Evolutionary conservation across 2,797 vertebrate genomes (phyloP), one percentile per base, ranked within the genome.

Genomic region (Cacajao melanocephalus): DNA sequence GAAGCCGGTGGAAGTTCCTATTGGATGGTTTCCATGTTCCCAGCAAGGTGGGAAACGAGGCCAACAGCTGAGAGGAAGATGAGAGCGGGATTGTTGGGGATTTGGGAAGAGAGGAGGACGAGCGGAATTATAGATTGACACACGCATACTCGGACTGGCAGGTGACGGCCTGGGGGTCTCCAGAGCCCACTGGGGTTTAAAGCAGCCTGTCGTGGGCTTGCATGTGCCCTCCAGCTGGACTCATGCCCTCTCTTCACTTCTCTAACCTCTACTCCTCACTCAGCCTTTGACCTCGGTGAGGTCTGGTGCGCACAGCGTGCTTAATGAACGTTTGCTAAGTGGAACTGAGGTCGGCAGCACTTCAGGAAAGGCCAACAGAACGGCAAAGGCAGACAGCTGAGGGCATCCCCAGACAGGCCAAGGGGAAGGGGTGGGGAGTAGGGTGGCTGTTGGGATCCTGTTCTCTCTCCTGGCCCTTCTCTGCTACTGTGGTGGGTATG

Each of bases 161-260:
- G 57, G 24, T 41, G 70, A 44, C 26, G 36, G 55, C 48, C 50
- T 14, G 52, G 17, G 20, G 39, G 2, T 28, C 30, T 48, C 33
- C 0, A 52, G 61, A 26, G 15, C 9, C 33, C 39, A 9, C 61
- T 3, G 11, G 30, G 70, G 39, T 50, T 48, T 28, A 50, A 13
- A 58, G 67, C 0, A 55, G 52, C 24, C 14, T 39, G 36, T 0
- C 2, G 0, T 10, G 15, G 10, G 33, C 19, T 1, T 41, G 7
- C 28, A 36, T 30, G 13, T 22, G 17, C 33, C 20, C 36, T 41
- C 36, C 41, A 33, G 61, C n/a, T 33, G 26, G 5, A 17, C 13
- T 44, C 44, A 7, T 46, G 12, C 36, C 64, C 44, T 17, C 0
- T 44, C 61, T 61, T 75, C 26, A 20, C 9, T 46, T 24, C 39